Conservation (phyloP, 2,113 vertebrate genomes). For the Heterotilapia buettikoferi region DNA sequence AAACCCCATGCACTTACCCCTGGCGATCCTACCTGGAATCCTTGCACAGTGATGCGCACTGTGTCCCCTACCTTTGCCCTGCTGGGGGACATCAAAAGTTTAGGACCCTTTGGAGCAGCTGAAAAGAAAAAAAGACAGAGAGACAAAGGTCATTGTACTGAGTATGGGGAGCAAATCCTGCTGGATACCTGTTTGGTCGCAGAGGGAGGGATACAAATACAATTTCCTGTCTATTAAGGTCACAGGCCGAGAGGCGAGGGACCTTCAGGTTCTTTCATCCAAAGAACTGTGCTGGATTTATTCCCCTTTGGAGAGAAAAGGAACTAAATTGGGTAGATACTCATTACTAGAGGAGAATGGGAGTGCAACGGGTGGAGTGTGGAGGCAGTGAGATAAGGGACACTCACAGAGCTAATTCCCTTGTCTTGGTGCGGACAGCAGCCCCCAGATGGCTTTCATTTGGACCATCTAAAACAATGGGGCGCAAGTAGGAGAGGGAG, state of each 20-base stretch:
- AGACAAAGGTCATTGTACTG: constrained; percentile 57
- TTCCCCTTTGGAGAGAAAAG: constrained; percentile 62
- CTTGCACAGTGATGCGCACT: constrained; percentile 88
- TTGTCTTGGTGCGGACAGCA: constrained; percentile 60
- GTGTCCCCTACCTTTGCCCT: constrained; percentile 94
- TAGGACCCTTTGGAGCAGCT: constrained; percentile 94
- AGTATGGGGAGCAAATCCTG: constrained; percentile 35
- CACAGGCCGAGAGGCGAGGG: constrained; percentile 49
- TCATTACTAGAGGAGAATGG: constrained; percentile 75
- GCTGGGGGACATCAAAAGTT: constrained; percentile 83
- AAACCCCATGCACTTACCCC: constrained; percentile 57
- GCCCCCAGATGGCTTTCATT: constrained; percentile 67
- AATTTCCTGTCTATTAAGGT: constrained; percentile 74
- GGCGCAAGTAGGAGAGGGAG: background rate
- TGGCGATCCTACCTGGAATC: constrained; percentile 84
- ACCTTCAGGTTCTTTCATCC: constrained; percentile 58
- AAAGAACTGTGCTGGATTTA: constrained; percentile 62
- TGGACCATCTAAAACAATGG: constrained; percentile 65
- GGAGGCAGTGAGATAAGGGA: constrained; percentile 72
- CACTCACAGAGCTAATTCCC: constrained; percentile 72
- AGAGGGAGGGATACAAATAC: constrained; percentile 55
- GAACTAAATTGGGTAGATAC: constrained; percentile 73
- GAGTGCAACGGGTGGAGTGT: constrained; percentile 60
- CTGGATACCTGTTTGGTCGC: constrained; percentile 49
- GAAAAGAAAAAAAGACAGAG: constrained; percentile 13